A percentile compares a stretch with the other conserved stretches of the same genome.
phyloP scores from a whole-genome alignment of 2,113 vertebrate species.

The Scartelaos histophorus region DNA sequence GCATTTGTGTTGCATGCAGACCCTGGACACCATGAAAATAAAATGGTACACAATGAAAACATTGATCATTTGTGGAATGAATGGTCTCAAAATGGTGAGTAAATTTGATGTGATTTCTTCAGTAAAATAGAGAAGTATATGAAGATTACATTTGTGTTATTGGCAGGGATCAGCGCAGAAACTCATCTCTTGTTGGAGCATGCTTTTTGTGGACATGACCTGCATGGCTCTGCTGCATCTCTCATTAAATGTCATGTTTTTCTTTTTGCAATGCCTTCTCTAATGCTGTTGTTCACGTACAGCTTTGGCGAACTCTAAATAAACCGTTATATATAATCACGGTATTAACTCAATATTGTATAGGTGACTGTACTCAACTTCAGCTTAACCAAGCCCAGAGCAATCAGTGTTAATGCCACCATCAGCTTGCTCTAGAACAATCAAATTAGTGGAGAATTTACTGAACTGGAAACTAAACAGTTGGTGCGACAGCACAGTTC shows the following conservation, averaged over 20 bases:
- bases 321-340: not conserved
- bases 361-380: not conserved
- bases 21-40: slow-evolving; percentile 44
- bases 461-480: slow-evolving; percentile 26
- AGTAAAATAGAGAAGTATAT: not conserved
- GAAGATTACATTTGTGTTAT: not conserved
- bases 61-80: slow-evolving; percentile 73
- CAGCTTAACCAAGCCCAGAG: not conserved
- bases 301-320: slow-evolving; percentile 28
- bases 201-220: slow-evolving; percentile 70
- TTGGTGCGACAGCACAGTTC: not conserved
- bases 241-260: slow-evolving; percentile 13
- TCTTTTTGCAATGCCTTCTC: slow-evolving; percentile 23
- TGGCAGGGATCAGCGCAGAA: slow-evolving; percentile 72
- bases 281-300: slow-evolving; percentile 42
- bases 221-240: slow-evolving; percentile 49
- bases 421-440: slow-evolving; percentile 37
- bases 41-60: slow-evolving; percentile 51
- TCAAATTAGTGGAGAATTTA: slow-evolving; percentile 11
- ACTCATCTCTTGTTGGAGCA: slow-evolving; percentile 73
- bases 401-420: slow-evolving; percentile 6
- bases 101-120: not conserved
- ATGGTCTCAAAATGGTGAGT: slow-evolving; percentile 75
- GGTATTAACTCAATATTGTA: too few species aligned
- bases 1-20: slow-evolving; percentile 38